Percentiles rank a stretch among this genome's conserved stretches.
Evolutionary conservation across 2,113 vertebrate species (phyloP).

Genomic region (Lutjanus erythropterus): DNA sequence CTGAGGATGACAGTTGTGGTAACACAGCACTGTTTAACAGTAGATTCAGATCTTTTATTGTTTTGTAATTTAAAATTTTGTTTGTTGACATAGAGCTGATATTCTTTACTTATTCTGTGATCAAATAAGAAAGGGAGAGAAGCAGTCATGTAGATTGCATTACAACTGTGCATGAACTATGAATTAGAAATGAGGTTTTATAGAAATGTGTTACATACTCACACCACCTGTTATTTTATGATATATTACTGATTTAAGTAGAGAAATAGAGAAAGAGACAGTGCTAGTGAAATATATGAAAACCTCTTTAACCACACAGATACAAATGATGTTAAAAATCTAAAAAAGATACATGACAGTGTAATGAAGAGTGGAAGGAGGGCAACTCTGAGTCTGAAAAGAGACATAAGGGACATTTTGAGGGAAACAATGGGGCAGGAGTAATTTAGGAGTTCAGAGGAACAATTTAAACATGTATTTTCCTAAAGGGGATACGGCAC

Average conservation of each 20-base stretch:
- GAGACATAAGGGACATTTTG: not conserved
- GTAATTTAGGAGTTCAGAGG: not conserved
- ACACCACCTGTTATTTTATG: not conserved
- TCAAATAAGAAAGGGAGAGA: slow-evolving; percentile 2
- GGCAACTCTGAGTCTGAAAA: not conserved
- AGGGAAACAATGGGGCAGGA: not conserved
- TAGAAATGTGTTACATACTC: not conserved
- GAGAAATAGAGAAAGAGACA: too few relatives aligned
- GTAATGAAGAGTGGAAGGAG: not conserved
- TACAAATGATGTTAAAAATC: not conserved
- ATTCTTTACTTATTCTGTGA: slow-evolving; percentile 20
- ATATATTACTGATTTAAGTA: slow-evolving; percentile 20
- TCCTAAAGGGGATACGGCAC: not conserved
- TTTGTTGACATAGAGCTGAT: slow-evolving; percentile 15
- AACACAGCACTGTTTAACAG: not conserved
- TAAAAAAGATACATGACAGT: not conserved
- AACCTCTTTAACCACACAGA: not conserved
- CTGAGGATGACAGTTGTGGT: not conserved
- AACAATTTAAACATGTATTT: slow-evolving; percentile 2
- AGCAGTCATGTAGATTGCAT: slow-evolving; percentile 13
- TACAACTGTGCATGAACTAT: slow-evolving; percentile 3
- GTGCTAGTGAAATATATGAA: not conserved
- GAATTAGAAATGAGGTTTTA: slow-evolving; percentile 24
- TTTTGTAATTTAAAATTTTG: slow-evolving; percentile 21
- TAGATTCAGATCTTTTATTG: not conserved